A percentile compares a stretch with the other conserved stretches of the same genome.
Conservation (phyloP, 2,797 vertebrate genomes). For the Chelmon rostratus region DNA sequence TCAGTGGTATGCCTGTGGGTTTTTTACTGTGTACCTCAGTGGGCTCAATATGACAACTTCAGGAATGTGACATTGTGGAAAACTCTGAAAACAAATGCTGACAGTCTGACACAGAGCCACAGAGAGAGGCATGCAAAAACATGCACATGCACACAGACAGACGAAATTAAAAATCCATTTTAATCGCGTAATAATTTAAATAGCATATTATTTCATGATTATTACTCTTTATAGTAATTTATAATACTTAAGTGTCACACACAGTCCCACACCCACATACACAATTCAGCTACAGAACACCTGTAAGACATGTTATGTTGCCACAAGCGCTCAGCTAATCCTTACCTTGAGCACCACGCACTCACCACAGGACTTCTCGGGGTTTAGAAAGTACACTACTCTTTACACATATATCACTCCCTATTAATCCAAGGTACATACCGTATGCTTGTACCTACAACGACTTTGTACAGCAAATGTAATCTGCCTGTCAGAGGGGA, state of each 20-base stretch:
- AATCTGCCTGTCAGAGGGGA: constrained; percentile 80
- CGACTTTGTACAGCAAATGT: constrained; percentile 71
- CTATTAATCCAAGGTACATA: constrained; percentile 83
- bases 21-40: constrained; percentile 66
- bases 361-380: constrained; percentile 75
- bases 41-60: constrained; percentile 71
- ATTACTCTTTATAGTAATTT: constrained; percentile 66
- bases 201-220: constrained; percentile 59
- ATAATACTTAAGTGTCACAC: constrained; percentile 52
- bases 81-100: constrained; percentile 65
- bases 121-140: constrained; percentile 29
- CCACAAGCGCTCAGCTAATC: constrained; percentile 77
- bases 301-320: constrained; percentile 72
- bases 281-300: constrained; percentile 58
- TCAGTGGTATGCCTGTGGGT: constrained; percentile 69
- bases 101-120: constrained; percentile 51
- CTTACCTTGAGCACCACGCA: constrained; percentile 67
- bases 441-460: constrained; percentile 82
- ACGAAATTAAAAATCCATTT: constrained; percentile 16
- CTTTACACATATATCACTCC: constrained; percentile 81
- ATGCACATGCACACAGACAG: not conserved
- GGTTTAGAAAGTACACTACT: constrained; percentile 79
- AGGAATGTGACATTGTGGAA: constrained; percentile 77
- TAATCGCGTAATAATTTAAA: constrained; percentile 49
- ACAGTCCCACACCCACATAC: constrained; percentile 34